Percentiles rank a stretch among this genome's conserved stretches.
Evolutionary conservation across 2,797 vertebrate species (phyloP).

Genomic region (Lepus townsendii): DNA sequence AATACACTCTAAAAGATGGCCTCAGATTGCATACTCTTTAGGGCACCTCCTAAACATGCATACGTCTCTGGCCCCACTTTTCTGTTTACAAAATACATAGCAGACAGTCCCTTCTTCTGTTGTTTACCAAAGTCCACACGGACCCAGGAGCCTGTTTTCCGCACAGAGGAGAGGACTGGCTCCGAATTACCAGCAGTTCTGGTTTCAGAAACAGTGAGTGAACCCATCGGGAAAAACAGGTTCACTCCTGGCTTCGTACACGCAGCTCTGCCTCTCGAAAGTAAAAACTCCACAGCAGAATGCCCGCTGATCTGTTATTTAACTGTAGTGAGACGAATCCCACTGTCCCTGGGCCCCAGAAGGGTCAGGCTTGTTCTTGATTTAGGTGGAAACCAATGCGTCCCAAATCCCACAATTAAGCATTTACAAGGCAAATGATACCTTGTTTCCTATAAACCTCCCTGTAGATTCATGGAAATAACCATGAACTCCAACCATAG

Average conservation of each 20-base stretch:
- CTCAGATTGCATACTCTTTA: background rate
- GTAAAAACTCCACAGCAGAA: background rate
- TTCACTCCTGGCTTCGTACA: background rate
- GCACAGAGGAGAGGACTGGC: background rate
- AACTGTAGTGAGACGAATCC: background rate
- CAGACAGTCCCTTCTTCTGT: background rate
- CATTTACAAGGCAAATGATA: background rate
- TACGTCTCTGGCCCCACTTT: background rate
- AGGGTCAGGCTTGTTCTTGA: background rate
- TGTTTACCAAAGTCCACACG: background rate
- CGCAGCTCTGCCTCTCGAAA: background rate
- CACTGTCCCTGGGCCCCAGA: background rate
- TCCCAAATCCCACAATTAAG: background rate
- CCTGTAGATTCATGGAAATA: background rate
- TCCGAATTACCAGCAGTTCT: constrained; percentile 34
- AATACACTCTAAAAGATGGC: background rate
- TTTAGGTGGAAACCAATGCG: background rate
- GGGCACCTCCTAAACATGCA: background rate
- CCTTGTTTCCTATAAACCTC: background rate
- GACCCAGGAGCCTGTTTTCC: background rate
- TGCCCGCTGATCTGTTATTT: background rate
- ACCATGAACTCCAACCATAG: background rate
- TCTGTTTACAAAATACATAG: background rate
- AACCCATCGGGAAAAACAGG: background rate
- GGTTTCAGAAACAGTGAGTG: background rate